phyloP scores from a whole-genome alignment of 2,797 vertebrate species.

The Chelon auratus region DNA sequence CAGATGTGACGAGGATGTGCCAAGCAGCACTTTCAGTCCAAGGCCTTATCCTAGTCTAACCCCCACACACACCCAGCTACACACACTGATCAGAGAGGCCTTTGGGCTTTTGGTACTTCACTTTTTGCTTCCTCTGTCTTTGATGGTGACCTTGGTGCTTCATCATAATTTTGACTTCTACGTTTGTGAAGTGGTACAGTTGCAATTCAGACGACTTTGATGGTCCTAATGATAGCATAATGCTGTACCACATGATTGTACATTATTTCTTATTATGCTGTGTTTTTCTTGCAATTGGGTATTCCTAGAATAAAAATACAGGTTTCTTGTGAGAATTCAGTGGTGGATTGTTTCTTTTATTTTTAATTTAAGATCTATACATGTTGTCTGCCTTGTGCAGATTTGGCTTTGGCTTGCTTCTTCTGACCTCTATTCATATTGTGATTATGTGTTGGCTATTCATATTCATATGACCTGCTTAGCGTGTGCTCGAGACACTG shows the following conservation, averaged over 20 bases:
- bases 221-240: constrained; percentile 41
- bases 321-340: constrained; percentile 1
- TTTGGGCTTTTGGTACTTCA: constrained; percentile 38
- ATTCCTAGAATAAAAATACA: constrained; percentile 14
- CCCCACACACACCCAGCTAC: constrained; percentile 38
- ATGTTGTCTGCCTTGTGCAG: not conserved
- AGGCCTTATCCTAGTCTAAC: constrained; percentile 60
- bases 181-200: constrained; percentile 43
- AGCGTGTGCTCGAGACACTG: constrained; percentile 13
- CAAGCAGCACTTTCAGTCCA: constrained; percentile 60
- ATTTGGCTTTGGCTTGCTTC: constrained; percentile 36
- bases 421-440: constrained; percentile 63
- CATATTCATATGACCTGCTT: constrained; percentile 61
- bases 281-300: constrained; percentile 22
- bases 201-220: constrained; percentile 37
- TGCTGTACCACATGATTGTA: constrained; percentile 17
- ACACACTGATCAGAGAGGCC: constrained; percentile 45
- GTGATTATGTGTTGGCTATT: constrained; percentile 63
- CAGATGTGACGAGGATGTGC: constrained; percentile 75
- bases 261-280: constrained; percentile 45
- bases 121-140: constrained; percentile 45
- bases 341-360: not conserved
- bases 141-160: constrained; percentile 61
- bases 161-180: constrained; percentile 43
- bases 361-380: constrained; percentile 14